Conservation (phyloP, 2,797 vertebrate genomes). For the Anguilla megastoma region DNA sequence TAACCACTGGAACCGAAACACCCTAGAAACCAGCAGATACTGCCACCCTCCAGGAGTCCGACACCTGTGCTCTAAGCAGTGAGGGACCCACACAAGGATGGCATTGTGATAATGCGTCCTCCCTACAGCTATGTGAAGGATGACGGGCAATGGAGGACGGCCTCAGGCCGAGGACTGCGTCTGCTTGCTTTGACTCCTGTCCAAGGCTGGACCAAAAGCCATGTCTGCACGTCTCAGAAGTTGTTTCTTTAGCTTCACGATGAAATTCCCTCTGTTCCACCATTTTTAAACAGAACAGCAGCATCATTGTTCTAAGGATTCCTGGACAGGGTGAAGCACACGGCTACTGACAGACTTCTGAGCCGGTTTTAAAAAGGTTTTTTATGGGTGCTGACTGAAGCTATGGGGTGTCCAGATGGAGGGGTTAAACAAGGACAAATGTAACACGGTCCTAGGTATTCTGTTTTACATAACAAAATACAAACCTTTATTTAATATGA, state of each 20-base stretch:
- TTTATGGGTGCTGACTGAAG: not conserved
- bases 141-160: conserved; percentile 28
- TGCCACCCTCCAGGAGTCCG: not conserved
- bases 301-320: conserved; percentile 19
- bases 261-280: conserved; percentile 42
- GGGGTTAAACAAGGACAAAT: not conserved
- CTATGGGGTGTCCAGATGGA: not conserved
- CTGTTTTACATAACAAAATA: not conserved
- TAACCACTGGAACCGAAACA: not conserved
- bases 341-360: not conserved
- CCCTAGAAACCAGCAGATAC: not conserved
- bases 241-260: conserved; percentile 47
- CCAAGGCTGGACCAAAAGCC: conserved; percentile 63
- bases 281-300: not conserved
- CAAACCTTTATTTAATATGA: not conserved
- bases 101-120: conserved; percentile 47
- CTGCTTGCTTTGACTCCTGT: conserved; percentile 59
- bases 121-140: conserved; percentile 35
- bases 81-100: conserved; percentile 45
- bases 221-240: conserved; percentile 60
- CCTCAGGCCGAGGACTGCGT: conserved; percentile 21
- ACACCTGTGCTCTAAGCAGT: not conserved
- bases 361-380: not conserved
- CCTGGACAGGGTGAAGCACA: not conserved
- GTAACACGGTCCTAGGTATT: not conserved